Evolutionary conservation across 2,797 vertebrate species (phyloP), one percentile per base, ranked within the genome.

Genomic region (Hyperoplus lanceolatus): DNA sequence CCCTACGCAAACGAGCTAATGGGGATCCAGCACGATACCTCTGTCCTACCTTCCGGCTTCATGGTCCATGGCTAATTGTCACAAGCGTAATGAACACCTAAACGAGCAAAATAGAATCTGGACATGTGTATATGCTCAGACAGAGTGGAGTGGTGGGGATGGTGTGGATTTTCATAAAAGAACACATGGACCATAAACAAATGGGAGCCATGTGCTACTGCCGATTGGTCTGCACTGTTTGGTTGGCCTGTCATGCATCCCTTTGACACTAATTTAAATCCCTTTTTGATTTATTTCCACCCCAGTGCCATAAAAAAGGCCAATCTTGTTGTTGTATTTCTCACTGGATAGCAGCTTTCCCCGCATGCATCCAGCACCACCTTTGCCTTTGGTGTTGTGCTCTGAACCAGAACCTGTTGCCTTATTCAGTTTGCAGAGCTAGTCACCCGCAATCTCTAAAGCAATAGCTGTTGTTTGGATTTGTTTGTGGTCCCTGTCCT

Each of bases 1-100:
- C 73, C 86, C 88, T 59, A 75, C 62, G 53, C 90, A 89, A 92
- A 94, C 87, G 87, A 88, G 88, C 77, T 93, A 91, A 94, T 93
- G 85, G 91, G 90, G 86, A 88, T 89, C 75, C 88, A 53, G 82
- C 82, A 66, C 45, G 60, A 82, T 88, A 83, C 89, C 88, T 75
- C 87, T 85, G 90, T 92, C 85, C 89, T 93, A 87, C 92, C 91
- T 93, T 90, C 62, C 36, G 78, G 91, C 90, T 91, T 85, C 85
- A 94, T 95, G 82, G 79, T 73, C 92, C 92, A 79, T 92, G 60
- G 82, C 92, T 94, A 94, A 95, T 93, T 87, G 89, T 90, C 92
- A 89, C 82, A 74, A 88, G 81, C 88, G 75, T 92, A 94, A 95
- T 91, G 89, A 88, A 79, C 79, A 70, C 70, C 80, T 87, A 93